These are phyloP conservation scores for Temnothorax unifasciatus DNA, from an alignment of 2,888 invertebrate genomes.

Conservation along the genomic window DNA sequence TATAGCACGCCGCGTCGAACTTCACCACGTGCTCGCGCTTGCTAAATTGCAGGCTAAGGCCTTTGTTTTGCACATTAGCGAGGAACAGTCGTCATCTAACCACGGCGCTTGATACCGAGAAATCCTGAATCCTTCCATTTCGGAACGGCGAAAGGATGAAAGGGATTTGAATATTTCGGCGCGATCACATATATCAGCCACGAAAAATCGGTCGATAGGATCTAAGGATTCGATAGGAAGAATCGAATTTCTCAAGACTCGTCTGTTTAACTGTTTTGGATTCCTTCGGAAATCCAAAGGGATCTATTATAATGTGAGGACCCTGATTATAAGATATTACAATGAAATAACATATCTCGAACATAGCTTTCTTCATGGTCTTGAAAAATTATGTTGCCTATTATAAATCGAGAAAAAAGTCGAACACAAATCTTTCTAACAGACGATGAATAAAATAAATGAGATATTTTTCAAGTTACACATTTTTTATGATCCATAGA, in stretches of 20 bases:
- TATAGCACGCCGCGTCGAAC: slow-evolving; percentile 17
- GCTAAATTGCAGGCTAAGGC: slow-evolving; percentile 56
- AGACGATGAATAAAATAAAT: background rate
- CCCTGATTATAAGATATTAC: background rate
- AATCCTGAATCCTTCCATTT: background rate
- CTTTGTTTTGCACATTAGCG: slow-evolving; percentile 62
- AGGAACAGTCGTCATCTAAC: slow-evolving; percentile 26
- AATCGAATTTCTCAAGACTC: slow-evolving; percentile 54
- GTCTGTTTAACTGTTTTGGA: background rate
- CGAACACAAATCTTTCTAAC: too few relatives aligned
- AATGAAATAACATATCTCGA: background rate
- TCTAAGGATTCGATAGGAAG: slow-evolving; percentile 23
- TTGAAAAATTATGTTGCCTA: background rate
- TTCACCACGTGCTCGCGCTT: slow-evolving; percentile 60
- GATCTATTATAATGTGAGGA: background rate
- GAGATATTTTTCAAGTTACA: background rate
- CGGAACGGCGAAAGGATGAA: slow-evolving; percentile 13
- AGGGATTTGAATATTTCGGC: slow-evolving; percentile 22
- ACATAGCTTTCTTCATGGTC: background rate
- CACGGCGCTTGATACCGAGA: slow-evolving; percentile 20
- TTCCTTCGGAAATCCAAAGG: background rate
- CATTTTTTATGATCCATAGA: background rate
- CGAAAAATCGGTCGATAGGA: slow-evolving; percentile 54
- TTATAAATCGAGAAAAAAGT: background rate
- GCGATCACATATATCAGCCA: slow-evolving; percentile 36